These are phyloP conservation scores for Hofmannophila pseudospretella DNA, from an alignment of 2,888 invertebrate genomes.

Conservation along the genomic window DNA sequence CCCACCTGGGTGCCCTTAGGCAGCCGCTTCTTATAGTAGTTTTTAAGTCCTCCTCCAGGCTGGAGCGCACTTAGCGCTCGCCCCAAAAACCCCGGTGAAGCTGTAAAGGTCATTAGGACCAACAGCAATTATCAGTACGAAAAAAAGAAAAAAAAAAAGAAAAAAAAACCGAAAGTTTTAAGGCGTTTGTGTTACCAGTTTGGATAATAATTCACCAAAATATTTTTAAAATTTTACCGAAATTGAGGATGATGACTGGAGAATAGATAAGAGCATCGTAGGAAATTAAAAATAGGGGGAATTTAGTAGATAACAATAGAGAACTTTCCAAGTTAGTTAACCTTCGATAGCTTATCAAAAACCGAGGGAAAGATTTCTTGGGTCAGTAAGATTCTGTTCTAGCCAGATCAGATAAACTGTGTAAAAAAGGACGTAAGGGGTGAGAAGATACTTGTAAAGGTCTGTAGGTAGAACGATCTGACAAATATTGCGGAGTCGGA, in stretches of 20 bases:
- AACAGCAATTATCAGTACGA: no score
- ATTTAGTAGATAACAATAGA: not conserved
- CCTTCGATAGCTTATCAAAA: not conserved
- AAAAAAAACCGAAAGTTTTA: no score
- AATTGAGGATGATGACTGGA: not conserved
- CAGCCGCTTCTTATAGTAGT: no score
- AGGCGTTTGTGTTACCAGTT: not conserved
- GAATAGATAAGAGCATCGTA: not conserved
- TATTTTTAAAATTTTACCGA: not conserved
- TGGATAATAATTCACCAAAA: not conserved
- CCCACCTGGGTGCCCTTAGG: no score
- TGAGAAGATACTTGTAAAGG: not conserved
- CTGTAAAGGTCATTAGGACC: no score
- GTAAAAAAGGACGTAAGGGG: not conserved
- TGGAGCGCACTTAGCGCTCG: no score
- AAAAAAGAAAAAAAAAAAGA: no score
- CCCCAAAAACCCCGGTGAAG: no score
- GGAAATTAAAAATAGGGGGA: not conserved
- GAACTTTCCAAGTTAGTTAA: not conserved
- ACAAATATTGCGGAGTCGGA: slow-evolving; percentile 6
- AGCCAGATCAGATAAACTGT: no score
- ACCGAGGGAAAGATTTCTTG: not conserved
- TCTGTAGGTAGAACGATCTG: slow-evolving; percentile 3
- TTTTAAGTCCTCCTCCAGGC: no score
- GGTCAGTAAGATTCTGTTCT: not conserved